These are phyloP conservation scores for Cephus rjabovi DNA, from an alignment of 2,888 invertebrate genomes.

Conservation along the genomic window DNA sequence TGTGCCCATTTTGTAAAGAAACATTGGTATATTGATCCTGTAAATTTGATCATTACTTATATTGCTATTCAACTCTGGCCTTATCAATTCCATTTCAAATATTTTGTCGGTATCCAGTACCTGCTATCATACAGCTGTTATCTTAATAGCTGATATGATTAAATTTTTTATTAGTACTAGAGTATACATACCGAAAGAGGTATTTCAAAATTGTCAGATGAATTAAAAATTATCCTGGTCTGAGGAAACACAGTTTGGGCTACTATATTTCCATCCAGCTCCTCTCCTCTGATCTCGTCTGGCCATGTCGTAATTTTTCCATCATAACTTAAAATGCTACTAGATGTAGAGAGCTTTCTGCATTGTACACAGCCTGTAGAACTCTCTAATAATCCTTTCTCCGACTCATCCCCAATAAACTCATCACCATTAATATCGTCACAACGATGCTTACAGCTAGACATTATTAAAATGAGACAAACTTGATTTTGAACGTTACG, in stretches of 20 bases:
- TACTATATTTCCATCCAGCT: conserved; percentile 16
- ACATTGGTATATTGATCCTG: conserved; percentile 72
- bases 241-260: conserved; percentile 19
- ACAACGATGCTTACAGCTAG: conserved; percentile 38
- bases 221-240: conserved; percentile 24
- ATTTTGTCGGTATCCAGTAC: background rate
- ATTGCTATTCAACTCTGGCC: conserved; percentile 1
- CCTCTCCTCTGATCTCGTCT: conserved; percentile 15
- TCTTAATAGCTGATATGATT: background rate
- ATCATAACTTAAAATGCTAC: conserved; percentile 24
- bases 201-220: conserved; percentile 49
- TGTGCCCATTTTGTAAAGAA: conserved; percentile 62
- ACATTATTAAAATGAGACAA: background rate
- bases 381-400: conserved; percentile 21
- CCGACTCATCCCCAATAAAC: conserved; percentile 61
- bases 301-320: conserved; percentile 21
- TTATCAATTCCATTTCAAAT: background rate
- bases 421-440: conserved; percentile 53
- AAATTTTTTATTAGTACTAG: conserved; percentile 25
- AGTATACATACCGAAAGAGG: conserved; percentile 61
- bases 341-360: conserved; percentile 23
- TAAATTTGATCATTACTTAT: conserved; percentile 30
- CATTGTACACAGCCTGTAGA: conserved; percentile 25
- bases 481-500: background rate
- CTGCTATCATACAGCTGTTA: background rate